Percentiles rank a stretch among this genome's conserved stretches.
phyloP scores from a whole-genome alignment of 2,888 invertebrate species.

The Cacoxenus indagator region DNA sequence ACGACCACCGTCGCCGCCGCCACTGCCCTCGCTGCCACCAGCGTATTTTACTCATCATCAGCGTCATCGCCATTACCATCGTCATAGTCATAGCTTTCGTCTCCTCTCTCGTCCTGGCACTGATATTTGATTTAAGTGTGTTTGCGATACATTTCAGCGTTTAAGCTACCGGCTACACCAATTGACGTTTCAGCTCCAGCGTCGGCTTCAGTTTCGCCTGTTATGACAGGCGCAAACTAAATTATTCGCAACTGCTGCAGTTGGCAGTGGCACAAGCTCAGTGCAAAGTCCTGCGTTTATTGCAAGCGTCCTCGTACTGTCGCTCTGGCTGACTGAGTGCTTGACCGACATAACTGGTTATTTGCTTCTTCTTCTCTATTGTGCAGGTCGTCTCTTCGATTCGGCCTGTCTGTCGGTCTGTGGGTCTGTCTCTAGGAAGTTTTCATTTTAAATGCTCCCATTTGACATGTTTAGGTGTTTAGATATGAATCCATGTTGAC shows the following conservation, averaged over 20 bases:
- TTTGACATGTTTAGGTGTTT: constrained; percentile 58
- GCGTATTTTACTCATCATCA: constrained; percentile 8
- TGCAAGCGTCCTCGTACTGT: background rate
- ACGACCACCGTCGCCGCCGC: constrained; percentile 30
- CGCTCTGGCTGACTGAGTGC: background rate
- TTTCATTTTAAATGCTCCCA: constrained; percentile 53
- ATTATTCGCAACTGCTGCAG: constrained; percentile 52
- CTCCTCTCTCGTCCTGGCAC: background rate
- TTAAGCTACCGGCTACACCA: constrained; percentile 53
- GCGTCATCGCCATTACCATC: constrained; percentile 2
- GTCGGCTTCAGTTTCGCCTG: constrained; percentile 37
- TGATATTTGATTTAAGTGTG: constrained; percentile 22
- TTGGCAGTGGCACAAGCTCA: background rate
- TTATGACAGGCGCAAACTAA: constrained; percentile 68
- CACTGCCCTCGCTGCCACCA: constrained; percentile 15
- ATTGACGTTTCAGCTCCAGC: constrained; percentile 33
- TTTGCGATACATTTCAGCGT: constrained; percentile 61
- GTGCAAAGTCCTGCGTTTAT: background rate
- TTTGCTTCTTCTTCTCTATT: background rate
- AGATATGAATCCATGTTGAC: constrained; percentile 52
- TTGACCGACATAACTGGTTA: constrained; percentile 37
- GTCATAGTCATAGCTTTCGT: background rate
- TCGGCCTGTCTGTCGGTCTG: constrained; percentile 20
- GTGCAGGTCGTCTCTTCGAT: constrained; percentile 20
- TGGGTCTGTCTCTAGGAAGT: constrained; percentile 25